Base-by-base conservation (phyloP, 2,113 vertebrate species). In the Tautogolabrus adspersus region DNA sequence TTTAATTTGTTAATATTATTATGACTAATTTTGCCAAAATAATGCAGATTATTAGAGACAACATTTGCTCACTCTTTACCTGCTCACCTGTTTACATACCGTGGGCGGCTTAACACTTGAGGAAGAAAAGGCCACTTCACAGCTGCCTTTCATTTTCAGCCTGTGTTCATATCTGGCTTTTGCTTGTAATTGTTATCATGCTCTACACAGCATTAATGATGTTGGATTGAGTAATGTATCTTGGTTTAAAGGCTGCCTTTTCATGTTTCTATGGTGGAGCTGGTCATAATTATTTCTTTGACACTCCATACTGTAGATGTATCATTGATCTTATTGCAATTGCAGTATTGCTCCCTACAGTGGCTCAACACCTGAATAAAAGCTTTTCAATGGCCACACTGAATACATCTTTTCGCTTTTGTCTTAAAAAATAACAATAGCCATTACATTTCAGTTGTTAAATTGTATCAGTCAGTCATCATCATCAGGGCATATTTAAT, bases 201-300 rank as follows among this genome's bases (percentile, higher is more conserved):
- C 42, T 44, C 12, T 58, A 30, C 49, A 19, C 9, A 23, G 67
- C 23, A 57, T 8, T 44, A 44, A 37, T 26, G 58, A 37, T 59
- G 8, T 15, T 66, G 15, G 60, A 21, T 26, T 22, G 38, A 52
- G 30, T 51, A 44, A 69, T 69, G n/a, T 5, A 64, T 74, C 22
- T 54, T 47, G 38, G 55, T n/a, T 66, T 55, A 40, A 71, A 81
- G 38, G n/a, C 26, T 46, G 47, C 22, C 42, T 64, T 46, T 60
- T 65, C n/a, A 23, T 67, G 10, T 61, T 13, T 40, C 66, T 42
- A n/a, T 62, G 10, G 6, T 49, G 38, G 38, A 37, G n/a, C 42
- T 71, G 38, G 72, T 72, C 23, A 70, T 60, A 26, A 72, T 76
- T 82, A 72, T 76, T 82, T 54, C 10, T 42, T 21, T 63, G 22